Evolutionary conservation across 2,888 invertebrate species (phyloP).

Genomic region (Pterostichus madidus): DNA sequence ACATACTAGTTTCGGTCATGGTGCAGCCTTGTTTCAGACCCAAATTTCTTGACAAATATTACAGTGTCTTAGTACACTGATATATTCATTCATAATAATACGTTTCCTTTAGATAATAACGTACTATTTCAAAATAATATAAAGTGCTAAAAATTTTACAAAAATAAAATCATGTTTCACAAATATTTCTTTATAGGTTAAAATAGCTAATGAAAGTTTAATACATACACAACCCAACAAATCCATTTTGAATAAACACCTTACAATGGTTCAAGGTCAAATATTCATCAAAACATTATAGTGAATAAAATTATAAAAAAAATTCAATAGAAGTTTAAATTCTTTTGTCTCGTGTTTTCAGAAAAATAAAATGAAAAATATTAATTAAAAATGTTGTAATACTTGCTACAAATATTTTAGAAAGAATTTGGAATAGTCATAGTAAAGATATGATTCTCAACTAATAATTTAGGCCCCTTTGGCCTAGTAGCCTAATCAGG

Average conservation of each 20-base stretch:
- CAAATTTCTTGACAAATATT: not conserved
- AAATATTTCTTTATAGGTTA: slow-evolving; percentile 20
- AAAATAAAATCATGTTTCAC: too few relatives aligned
- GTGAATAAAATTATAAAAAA: slow-evolving; percentile 56
- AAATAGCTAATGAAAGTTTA: slow-evolving; percentile 14
- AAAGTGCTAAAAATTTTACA: too few relatives aligned
- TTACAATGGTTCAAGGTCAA: slow-evolving; percentile 63
- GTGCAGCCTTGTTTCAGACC: not conserved
- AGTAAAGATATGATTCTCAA: slow-evolving; percentile 2
- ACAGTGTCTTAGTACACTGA: too few relatives aligned
- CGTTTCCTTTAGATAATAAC: slow-evolving; percentile 2
- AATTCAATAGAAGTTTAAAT: slow-evolving; percentile 55
- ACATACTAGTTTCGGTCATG: too few relatives aligned
- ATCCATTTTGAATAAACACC: slow-evolving; percentile 44
- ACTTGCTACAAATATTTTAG: not conserved
- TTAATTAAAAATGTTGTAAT: slow-evolving; percentile 13
- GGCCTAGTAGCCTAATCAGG: slow-evolving; percentile 66
- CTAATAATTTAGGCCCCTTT: slow-evolving; percentile 43
- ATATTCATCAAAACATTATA: slow-evolving; percentile 64
- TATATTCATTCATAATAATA: slow-evolving; percentile 13
- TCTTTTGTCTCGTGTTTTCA: slow-evolving; percentile 47
- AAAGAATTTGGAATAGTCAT: not conserved
- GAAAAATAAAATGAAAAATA: slow-evolving; percentile 40
- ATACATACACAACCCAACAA: slow-evolving; percentile 25
- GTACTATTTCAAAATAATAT: not conserved